phyloP scores from a whole-genome alignment of 2,888 invertebrate genomes.

The Luperina nickerlii region DNA sequence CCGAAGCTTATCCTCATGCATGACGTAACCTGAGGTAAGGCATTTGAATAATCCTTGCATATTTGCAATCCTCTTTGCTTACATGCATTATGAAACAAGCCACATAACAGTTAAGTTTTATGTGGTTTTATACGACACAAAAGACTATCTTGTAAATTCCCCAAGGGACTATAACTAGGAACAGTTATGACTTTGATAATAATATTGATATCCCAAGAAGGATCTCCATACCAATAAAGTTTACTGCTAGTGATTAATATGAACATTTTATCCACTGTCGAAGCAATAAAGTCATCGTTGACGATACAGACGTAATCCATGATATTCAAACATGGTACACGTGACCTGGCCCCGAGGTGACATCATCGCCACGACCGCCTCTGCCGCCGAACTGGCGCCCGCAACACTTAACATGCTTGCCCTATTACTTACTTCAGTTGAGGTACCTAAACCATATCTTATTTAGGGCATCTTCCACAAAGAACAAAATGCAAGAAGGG shows the following conservation, averaged over 20 bases:
- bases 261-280: conserved; percentile 49
- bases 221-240: conserved; percentile 45
- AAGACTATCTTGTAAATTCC: neutral
- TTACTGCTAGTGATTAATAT: conserved; percentile 48
- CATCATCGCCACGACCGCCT: conserved; percentile 71
- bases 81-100: conserved; percentile 14
- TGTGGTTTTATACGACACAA: neutral
- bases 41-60: conserved; percentile 37
- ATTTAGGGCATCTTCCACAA: conserved; percentile 23
- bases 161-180: neutral
- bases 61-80: conserved; percentile 31
- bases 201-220: conserved; percentile 36
- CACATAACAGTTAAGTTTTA: conserved; percentile 5
- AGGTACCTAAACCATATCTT: conserved; percentile 25
- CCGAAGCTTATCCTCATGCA: conserved; percentile 60
- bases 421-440: conserved; percentile 54
- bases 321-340: conserved; percentile 67
- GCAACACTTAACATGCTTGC: conserved; percentile 65
- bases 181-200: conserved; percentile 1
- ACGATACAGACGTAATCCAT: conserved; percentile 61
- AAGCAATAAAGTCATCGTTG: conserved; percentile 61
- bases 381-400: conserved; percentile 71
- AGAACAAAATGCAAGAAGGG: neutral
- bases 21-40: conserved; percentile 40
- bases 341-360: conserved; percentile 70